Percentiles rank a stretch among this genome's conserved stretches.
Conservation (phyloP, 2,797 vertebrate genomes). For the Chaetodon trifasciatus region DNA sequence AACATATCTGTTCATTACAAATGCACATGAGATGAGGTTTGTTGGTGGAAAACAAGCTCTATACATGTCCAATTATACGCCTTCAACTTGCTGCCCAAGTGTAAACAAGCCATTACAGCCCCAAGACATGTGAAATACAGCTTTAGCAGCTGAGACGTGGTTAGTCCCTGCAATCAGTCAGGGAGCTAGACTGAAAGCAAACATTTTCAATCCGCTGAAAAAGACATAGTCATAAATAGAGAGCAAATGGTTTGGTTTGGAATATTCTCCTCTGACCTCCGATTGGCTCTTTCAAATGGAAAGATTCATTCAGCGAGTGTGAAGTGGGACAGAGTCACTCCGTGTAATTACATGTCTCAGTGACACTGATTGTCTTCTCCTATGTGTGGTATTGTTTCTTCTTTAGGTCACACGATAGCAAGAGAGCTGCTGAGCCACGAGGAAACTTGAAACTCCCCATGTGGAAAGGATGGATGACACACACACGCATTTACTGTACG, state of each 20-base stretch:
- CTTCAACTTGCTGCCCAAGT: slow-evolving; percentile 41
- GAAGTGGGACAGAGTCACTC: slow-evolving; percentile 27
- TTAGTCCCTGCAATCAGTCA: slow-evolving; percentile 44
- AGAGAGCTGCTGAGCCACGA: slow-evolving; percentile 72
- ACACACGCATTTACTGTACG: slow-evolving; percentile 65
- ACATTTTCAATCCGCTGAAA: slow-evolving; percentile 41
- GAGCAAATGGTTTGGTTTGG: slow-evolving; percentile 32
- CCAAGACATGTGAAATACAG: slow-evolving; percentile 51
- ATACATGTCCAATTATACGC: slow-evolving; percentile 47
- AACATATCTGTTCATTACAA: slow-evolving; percentile 26
- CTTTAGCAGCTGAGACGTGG: slow-evolving; percentile 34
- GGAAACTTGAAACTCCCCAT: slow-evolving; percentile 71
- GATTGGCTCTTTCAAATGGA: slow-evolving; percentile 43
- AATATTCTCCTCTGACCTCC: slow-evolving; percentile 45
- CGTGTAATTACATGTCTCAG: slow-evolving; percentile 54
- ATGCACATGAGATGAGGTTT: slow-evolving; percentile 25
- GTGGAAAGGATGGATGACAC: slow-evolving; percentile 76
- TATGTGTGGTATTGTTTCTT: slow-evolving; percentile 56
- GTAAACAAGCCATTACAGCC: slow-evolving; percentile 62
- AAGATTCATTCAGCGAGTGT: slow-evolving; percentile 28
- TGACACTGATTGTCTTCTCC: slow-evolving; percentile 52
- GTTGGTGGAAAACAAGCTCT: slow-evolving; percentile 48
- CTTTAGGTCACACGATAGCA: slow-evolving; percentile 96
- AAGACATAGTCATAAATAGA: slow-evolving; percentile 20
- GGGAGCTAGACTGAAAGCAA: slow-evolving; percentile 34